These are phyloP conservation scores for Autographa gamma DNA, from an alignment of 2,888 invertebrate species.

Conservation along the genomic window DNA sequence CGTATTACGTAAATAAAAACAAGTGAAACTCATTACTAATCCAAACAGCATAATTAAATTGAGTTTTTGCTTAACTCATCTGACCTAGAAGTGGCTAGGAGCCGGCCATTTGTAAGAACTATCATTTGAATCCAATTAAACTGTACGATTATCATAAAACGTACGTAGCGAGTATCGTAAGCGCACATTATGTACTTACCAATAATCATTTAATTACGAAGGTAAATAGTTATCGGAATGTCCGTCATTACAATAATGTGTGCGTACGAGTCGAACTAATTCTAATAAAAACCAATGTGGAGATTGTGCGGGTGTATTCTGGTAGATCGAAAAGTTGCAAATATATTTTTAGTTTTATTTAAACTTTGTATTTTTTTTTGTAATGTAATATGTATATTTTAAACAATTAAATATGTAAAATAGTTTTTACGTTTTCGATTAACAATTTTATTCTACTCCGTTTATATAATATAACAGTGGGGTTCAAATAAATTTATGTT, in stretches of 20 bases:
- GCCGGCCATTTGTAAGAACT: constrained; percentile 56
- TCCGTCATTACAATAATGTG: constrained; percentile 70
- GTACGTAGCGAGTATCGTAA: constrained; percentile 46
- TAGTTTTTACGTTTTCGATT: too few species aligned
- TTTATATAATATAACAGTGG: too few species aligned
- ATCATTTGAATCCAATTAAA: constrained; percentile 64
- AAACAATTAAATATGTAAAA: too few species aligned
- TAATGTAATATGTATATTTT: too few species aligned
- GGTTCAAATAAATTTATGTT: too few species aligned
- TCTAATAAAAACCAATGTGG: constrained; percentile 62
- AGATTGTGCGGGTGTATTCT: constrained; percentile 56
- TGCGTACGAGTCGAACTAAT: constrained; percentile 63
- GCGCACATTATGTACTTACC: constrained; percentile 69
- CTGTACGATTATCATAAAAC: constrained; percentile 59
- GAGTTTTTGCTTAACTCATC: constrained; percentile 52
- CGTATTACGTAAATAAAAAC: constrained; percentile 23
- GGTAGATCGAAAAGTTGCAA: constrained; percentile 17
- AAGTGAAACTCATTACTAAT: constrained; percentile 32
- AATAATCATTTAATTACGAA: constrained; percentile 75
- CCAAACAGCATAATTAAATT: not conserved
- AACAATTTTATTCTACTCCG: too few species aligned
- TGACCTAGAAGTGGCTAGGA: constrained; percentile 51
- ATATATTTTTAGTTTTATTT: not conserved
- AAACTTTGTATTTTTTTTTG: too few species aligned
- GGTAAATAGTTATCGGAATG: constrained; percentile 68